Base-by-base conservation (phyloP, 1,140 invertebrate species). In the Papilio dardanus region DNA sequence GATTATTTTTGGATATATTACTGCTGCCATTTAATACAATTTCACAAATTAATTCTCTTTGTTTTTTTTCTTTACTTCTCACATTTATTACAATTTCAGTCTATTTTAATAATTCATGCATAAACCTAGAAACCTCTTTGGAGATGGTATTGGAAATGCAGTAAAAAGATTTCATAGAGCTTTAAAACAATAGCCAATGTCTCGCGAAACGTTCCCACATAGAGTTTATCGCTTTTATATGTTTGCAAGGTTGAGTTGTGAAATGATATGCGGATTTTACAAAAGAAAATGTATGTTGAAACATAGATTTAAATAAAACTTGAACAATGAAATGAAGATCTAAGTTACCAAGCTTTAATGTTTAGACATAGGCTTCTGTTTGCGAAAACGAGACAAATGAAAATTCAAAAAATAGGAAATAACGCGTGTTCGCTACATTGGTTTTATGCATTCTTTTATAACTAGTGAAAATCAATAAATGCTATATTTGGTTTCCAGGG, bases 141-240 rank as follows among this genome's bases (percentile, higher is more conserved):
- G 37, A 14, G 24, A 50, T 71, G 14, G 16, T 50, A 71, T 71
- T 30, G 69, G 42, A 71, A 71, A 50, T 46, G 37, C 37, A 71
- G 69, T 71, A 31, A 71, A 37, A 71, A 46, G 40, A 71, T 71
- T 71, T 71, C 37, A 30, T 28, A 69, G 40, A 71, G 42, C 69
- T 71, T 31, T 71, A 71, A 71, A 71, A 71, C 28, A n/a, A 71
- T 71, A 30, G 42, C 14, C 69, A 50, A 71, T 50, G 42, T 54
- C 42, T 71, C 24, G 42, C 5, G 30, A 71, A 46, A 50, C 28
- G 28, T 71, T 31, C 10, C 35, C 7, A 28, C 50, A 62, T 62
- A 12, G 37, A 71, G 37, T 71, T 71, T 71, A 71, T 71, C 54
- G 37, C 40, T 30, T 71, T 71, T 71, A 62, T 62, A 62, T 62